Evolutionary conservation across 2,888 invertebrate species (phyloP).

Genomic region (Morpho helenor): DNA sequence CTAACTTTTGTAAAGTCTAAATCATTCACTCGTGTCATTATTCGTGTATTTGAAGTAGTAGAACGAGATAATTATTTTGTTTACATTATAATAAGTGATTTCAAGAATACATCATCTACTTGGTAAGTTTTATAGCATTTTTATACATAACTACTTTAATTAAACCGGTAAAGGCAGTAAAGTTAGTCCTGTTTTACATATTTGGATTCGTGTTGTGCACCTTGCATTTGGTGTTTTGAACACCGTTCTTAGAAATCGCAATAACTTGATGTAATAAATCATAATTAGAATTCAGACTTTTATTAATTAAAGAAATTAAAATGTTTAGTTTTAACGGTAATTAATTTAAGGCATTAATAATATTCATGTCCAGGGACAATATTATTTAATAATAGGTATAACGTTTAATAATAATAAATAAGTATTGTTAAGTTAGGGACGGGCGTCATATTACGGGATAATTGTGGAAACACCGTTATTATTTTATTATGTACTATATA

Average conservation of each 20-base stretch:
- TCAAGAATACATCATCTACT: constrained; percentile 19
- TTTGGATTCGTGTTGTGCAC: neutral
- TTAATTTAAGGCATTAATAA: too few species aligned
- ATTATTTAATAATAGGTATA: too few species aligned
- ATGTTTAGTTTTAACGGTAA: too few species aligned
- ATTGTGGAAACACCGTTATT: too few species aligned
- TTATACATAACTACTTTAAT: constrained; percentile 2
- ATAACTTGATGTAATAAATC: neutral
- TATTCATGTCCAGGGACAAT: too few species aligned
- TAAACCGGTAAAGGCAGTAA: constrained; percentile 4
- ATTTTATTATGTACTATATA: too few species aligned
- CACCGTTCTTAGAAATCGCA: constrained; percentile 5
- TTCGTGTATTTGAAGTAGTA: constrained; percentile 10
- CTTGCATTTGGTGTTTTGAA: constrained; percentile 1
- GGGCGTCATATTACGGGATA: too few species aligned
- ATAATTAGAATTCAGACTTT: too few species aligned
- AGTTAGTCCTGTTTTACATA: constrained; percentile 1
- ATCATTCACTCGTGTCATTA: constrained; percentile 17
- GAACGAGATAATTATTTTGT: constrained; percentile 23
- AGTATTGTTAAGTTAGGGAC: too few species aligned
- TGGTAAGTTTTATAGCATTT: constrained; percentile 15
- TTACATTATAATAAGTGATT: constrained; percentile 25
- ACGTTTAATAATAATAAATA: too few species aligned
- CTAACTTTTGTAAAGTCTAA: neutral
- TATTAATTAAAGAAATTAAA: too few species aligned